Evolutionary conservation across 2,797 vertebrate genomes (phyloP).

Genomic region (Synaphobranchus kaupii): DNA sequence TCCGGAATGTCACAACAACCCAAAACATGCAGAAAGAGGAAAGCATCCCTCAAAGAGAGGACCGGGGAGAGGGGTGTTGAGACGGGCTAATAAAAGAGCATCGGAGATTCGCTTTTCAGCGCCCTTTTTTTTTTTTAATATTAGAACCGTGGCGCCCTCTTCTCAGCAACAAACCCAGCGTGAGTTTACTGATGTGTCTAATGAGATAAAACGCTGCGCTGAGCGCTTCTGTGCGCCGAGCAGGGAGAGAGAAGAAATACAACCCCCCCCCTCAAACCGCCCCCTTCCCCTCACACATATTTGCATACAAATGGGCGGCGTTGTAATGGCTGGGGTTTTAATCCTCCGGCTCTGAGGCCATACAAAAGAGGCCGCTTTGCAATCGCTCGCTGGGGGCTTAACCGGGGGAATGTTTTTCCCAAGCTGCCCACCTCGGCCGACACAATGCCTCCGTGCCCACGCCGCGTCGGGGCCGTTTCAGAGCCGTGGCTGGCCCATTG

Average conservation of each 20-base stretch:
- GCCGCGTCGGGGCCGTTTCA: not conserved
- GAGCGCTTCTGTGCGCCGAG: not conserved
- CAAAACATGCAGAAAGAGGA: not conserved
- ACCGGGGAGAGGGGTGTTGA: not conserved
- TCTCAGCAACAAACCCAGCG: not conserved
- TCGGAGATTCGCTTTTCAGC: not conserved
- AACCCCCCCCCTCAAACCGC: not conserved
- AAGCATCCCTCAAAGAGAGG: not conserved
- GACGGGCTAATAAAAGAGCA: conserved; percentile 9
- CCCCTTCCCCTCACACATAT: conserved; percentile 22
- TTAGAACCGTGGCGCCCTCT: not conserved
- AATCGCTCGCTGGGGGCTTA: not conserved
- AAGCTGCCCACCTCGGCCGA: not conserved
- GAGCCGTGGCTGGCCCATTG: conserved; percentile 12
- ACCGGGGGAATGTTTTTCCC: conserved; percentile 28
- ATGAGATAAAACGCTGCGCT: conserved; percentile 6
- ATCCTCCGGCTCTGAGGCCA: conserved; percentile 25
- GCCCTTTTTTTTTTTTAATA: not conserved
- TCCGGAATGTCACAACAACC: conserved; percentile 11
- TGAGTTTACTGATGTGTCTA: conserved; percentile 17
- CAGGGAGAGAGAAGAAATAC: not conserved
- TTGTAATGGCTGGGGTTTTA: conserved; percentile 38
- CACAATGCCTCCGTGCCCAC: conserved; percentile 31
- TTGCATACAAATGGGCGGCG: conserved; percentile 49
- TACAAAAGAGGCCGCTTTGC: conserved; percentile 21